phyloP scores from a whole-genome alignment of 2,113 vertebrate genomes.

The Channa argus region DNA sequence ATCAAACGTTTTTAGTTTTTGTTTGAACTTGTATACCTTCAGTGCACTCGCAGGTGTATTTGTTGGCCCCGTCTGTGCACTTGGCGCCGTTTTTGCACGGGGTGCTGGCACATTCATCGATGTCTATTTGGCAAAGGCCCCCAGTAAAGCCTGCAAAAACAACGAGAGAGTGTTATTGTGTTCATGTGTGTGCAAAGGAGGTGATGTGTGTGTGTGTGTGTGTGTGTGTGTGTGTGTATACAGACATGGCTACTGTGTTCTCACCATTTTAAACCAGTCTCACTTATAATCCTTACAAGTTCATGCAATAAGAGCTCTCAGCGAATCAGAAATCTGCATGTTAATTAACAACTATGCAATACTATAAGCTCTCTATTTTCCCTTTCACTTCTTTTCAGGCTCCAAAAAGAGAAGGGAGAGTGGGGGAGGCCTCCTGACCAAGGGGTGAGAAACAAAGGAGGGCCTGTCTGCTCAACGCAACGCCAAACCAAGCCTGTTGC shows the following conservation, averaged over 20 bases:
- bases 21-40: conserved; percentile 85
- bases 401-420: conserved; percentile 22
- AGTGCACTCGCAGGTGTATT: conserved; percentile 93
- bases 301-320: conserved; percentile 48
- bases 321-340: conserved; percentile 71
- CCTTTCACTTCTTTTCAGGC: conserved; percentile 61
- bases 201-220: conserved; percentile 11
- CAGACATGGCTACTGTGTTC: conserved; percentile 61
- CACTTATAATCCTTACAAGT: conserved; percentile 46
- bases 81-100: conserved; percentile 95
- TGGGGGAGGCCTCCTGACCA: conserved; percentile 77
- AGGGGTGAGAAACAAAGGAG: conserved; percentile 77
- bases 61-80: conserved; percentile 92
- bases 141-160: conserved; percentile 90
- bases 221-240: conserved; percentile 15
- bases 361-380: conserved; percentile 51
- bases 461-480: conserved; percentile 79
- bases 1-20: not conserved
- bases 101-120: conserved; percentile 96
- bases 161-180: conserved; percentile 50
- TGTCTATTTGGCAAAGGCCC: conserved; percentile 90
- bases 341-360: conserved; percentile 68
- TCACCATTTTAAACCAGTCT: conserved; percentile 53
- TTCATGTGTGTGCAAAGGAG: conserved; percentile 18
- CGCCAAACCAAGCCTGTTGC: conserved; percentile 78